Evolutionary conservation across 2,888 invertebrate genomes (phyloP), one percentile per base, ranked within the genome.

Genomic region (Lycia hirtaria): DNA sequence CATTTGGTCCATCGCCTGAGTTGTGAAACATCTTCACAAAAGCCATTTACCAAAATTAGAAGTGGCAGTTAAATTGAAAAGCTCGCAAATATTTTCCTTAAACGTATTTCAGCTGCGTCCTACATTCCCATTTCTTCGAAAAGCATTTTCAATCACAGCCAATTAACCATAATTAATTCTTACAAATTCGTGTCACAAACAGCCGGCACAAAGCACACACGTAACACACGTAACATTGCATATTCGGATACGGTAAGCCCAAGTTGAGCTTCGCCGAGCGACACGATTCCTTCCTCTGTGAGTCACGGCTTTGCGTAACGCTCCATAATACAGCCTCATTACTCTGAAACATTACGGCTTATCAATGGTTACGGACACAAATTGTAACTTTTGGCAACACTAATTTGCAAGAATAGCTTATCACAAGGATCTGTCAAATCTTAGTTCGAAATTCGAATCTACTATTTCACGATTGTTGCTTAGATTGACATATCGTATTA

Each of bases 271-370:
- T 62, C 30, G 52, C 32, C 20, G 24, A 22, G 41, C 60, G 68
- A 63, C 65, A 64, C 64, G 56, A 60, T 60, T 52, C 54, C 48
- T 60, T 56, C 68, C 67, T 67, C 57, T 33, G 62, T 78, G 76
- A 78, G 28, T 76, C 76, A 77, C 52, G 33, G 51, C 24, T 65
- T 28, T 69, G 64, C 72, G 70, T 74, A 73, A 77, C 64, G 62
- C 62, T 62, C 62, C 64, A 64, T 60, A 61, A 71, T 68, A 66
- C 61, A 59, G 56, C 60, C 58, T 64, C 57, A 75, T 73, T 68
- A 71, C 50, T 58, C 68, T 71, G 62, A 64, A 65, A 64, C 55
- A 57, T 69, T 62, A 58, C 64, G 60, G 67, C 66, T 67, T 61
- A 59, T 69, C 68, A 68, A 64, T 64, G 62, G 67, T 66, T 66